Conservation (phyloP, 37 sponge, comb jelly and placozoan species). For the Haliclona indistincta region DNA sequence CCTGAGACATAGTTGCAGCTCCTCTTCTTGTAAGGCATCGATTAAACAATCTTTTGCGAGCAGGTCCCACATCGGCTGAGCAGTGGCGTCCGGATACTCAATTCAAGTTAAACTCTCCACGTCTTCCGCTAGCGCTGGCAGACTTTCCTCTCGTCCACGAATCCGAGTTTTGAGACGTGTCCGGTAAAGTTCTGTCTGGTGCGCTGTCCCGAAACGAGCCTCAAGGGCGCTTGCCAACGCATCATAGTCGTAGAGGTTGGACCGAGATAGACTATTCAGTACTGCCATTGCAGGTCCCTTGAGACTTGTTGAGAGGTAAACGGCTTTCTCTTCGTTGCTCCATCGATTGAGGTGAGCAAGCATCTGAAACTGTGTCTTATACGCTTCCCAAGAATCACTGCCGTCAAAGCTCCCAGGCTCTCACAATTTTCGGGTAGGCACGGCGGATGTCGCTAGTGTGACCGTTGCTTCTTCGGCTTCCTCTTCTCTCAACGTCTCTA, state of each 20-base stretch:
- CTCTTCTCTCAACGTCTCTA: no score
- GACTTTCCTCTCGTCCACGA: constrained; percentile 6
- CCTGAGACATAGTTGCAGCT: neutral
- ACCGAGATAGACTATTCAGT: neutral
- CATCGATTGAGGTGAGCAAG: constrained; percentile 23
- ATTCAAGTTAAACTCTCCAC: constrained; percentile 16
- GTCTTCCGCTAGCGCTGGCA: constrained; percentile 25
- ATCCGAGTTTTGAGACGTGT: neutral
- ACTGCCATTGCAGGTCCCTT: constrained; percentile 7
- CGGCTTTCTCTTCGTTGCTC: constrained; percentile 6
- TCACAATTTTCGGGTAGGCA: no score
- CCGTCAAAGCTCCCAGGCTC: constrained; percentile 23
- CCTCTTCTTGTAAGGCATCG: constrained; percentile 12
- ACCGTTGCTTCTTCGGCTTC: no score
- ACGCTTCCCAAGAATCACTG: constrained; percentile 12
- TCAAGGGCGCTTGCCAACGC: constrained; percentile 22
- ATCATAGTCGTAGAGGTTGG: neutral
- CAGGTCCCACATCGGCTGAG: constrained; percentile 13
- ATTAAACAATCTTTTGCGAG: constrained; percentile 38
- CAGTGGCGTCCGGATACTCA: constrained; percentile 17
- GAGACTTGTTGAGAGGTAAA: constrained; percentile 15
- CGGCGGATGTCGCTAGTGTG: no score
- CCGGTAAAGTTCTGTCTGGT: constrained; percentile 23
- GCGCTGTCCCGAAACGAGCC: constrained; percentile 26
- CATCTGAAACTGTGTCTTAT: constrained; percentile 21